Percentiles rank a stretch among this genome's conserved stretches.
Evolutionary conservation across 2,888 invertebrate genomes (phyloP).

Genomic region (Hirtodrosophila trivittata): DNA sequence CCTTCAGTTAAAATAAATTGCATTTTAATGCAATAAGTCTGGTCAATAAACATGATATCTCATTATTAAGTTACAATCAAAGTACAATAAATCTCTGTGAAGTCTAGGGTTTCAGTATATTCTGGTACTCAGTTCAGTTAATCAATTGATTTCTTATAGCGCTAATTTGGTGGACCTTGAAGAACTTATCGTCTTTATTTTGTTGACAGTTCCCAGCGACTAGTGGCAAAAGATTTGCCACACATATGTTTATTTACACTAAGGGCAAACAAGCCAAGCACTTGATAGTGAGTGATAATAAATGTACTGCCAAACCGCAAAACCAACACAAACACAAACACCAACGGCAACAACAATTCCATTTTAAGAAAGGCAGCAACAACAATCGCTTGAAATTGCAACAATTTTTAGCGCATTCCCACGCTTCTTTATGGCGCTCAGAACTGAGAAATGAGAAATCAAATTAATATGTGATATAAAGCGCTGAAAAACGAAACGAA

Average conservation of each 20-base stretch:
- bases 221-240: slow-evolving; percentile 52
- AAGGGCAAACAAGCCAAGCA: slow-evolving; percentile 53
- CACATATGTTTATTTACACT: slow-evolving; percentile 43
- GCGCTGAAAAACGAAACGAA: slow-evolving; percentile 62
- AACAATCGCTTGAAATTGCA: slow-evolving; percentile 47
- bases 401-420: slow-evolving; percentile 60
- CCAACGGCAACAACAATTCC: slow-evolving; percentile 17
- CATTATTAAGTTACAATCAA: too few species aligned
- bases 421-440: slow-evolving; percentile 64
- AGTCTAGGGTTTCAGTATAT: too few species aligned
- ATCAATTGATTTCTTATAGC: not conserved
- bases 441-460: slow-evolving; percentile 48
- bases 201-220: slow-evolving; percentile 70
- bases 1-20: too few species aligned
- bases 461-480: slow-evolving; percentile 68
- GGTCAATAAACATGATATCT: too few species aligned
- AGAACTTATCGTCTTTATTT: slow-evolving; percentile 24
- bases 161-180: slow-evolving; percentile 38
- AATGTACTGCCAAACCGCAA: slow-evolving; percentile 33
- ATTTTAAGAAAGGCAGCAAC: slow-evolving; percentile 7
- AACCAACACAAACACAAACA: not conserved
- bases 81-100: too few species aligned
- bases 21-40: too few species aligned
- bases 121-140: too few species aligned
- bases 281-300: slow-evolving; percentile 64